Percentiles rank a stretch among this genome's conserved stretches.
These are phyloP conservation scores for Stichodactyla helianthus DNA, from an alignment of 64 coral and sea anemone species.

Conservation along the genomic window DNA sequence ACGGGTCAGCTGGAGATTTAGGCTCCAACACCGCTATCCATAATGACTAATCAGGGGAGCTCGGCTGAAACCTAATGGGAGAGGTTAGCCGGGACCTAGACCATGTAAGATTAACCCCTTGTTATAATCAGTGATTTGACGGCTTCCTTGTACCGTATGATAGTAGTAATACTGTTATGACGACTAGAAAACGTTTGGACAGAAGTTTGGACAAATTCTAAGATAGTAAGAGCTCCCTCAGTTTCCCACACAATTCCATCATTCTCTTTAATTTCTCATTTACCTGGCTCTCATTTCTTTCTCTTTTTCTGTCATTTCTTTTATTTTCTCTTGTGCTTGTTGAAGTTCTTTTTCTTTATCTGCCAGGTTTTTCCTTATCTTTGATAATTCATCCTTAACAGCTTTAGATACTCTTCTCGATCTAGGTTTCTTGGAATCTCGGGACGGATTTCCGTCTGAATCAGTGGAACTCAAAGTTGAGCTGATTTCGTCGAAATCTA, in stretches of 20 bases:
- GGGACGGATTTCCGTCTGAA: not conserved
- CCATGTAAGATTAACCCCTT: no score
- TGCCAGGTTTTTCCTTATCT: conserved; percentile 34
- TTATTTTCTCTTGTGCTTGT: conserved; percentile 58
- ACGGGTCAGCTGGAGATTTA: no score
- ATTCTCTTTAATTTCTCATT: not conserved
- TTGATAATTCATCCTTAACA: not conserved
- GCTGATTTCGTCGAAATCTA: conserved; percentile 16
- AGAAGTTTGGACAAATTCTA: no score
- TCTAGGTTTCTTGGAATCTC: not conserved
- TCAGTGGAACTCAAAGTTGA: conserved; percentile 20
- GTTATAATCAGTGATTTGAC: no score
- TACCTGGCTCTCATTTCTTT: conserved; percentile 74
- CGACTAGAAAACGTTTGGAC: not conserved
- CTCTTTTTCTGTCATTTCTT: conserved; percentile 59
- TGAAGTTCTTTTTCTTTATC: conserved; percentile 69
- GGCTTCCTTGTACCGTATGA: no score
- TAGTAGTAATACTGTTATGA: no score
- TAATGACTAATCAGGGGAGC: no score
- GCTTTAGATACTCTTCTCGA: not conserved
- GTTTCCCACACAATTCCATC: no score
- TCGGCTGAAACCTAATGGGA: no score
- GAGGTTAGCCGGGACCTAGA: no score
- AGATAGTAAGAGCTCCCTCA: no score
- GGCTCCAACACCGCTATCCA: no score